Base-by-base conservation (phyloP, 1,140 invertebrate species). In the Helicoverpa armigera region DNA sequence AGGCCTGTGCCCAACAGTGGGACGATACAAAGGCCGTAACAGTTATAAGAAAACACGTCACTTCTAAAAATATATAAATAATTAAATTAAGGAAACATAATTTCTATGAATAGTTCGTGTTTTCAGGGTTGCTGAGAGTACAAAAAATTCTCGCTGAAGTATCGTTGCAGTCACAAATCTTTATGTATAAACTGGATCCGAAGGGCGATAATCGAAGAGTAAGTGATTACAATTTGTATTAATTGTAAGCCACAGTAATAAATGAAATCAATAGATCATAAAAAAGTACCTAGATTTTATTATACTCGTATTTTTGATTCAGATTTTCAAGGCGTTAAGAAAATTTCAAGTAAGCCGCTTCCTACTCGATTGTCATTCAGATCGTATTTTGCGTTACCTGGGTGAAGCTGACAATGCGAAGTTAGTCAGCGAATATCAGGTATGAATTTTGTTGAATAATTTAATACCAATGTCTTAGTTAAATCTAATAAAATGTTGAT, bases 361-460 rank as follows among this genome's bases (percentile, higher is more conserved):
- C n/a, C 95, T 99, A 35, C 85, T 99, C 11, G 98, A 99, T 85
- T 98, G 98, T 85, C 91, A 96, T 1, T 95, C 96, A 0, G 96
- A 97, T 4, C 96, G 96, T 67, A 95, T 98, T 2, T 82, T 96
- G 0, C 90, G 95, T 5, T 96, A 98, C 72, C 94, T 99, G 56
- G 95, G 96, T 50, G 97, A 98, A 89, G 98, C 98, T 0, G 96
- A 96, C 83, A 96, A 97, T 91, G 96, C 98, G 2, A 97, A 97
- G 82, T 96, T 98, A 93, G 91, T 98, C 73, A 96, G 96, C 14
- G 97, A 97, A 88, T 97, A 98, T 91, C 96, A 96, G 92, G 96
- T 96, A 86, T 1, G 13, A 4, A 29, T 35, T 65, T 65, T 60
- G 7, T 35, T 5, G 3, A 7, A 7, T 35, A 3, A 35, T 7